Conservation (phyloP, 1,140 invertebrate species). For the Helicoverpa zea region DNA sequence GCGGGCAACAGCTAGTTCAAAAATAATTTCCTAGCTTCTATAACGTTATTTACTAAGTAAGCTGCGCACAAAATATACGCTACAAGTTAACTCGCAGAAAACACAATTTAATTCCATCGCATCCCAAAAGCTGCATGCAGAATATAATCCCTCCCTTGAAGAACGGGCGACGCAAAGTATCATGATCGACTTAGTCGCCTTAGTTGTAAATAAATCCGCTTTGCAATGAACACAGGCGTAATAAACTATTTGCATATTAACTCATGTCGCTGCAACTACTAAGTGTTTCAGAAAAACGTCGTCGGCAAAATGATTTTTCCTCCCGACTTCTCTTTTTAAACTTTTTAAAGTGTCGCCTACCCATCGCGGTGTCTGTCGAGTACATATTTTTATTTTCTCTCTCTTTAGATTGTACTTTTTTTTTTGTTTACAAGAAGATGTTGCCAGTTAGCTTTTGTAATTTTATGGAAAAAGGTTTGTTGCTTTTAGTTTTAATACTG, state of each 20-base stretch:
- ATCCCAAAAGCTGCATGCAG: neutral
- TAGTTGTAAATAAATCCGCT: conserved; percentile 42
- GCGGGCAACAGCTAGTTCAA: no score
- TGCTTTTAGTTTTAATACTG: conserved; percentile 5
- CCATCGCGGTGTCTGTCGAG: neutral
- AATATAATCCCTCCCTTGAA: conserved; percentile 8
- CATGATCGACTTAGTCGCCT: conserved; percentile 43
- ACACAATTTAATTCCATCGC: neutral
- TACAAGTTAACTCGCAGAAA: neutral
- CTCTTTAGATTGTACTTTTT: conserved; percentile 6
- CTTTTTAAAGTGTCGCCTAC: conserved; percentile 26
- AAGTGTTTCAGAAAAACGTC: conserved; percentile 47
- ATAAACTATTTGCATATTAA: conserved; percentile 58
- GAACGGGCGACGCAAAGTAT: conserved; percentile 14
- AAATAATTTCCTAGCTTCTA: no score
- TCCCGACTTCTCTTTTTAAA: conserved; percentile 37
- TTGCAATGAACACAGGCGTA: conserved; percentile 50
- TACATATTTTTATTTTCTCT: conserved; percentile 2
- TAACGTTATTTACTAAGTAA: neutral
- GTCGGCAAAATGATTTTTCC: conserved; percentile 44
- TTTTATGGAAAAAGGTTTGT: neutral
- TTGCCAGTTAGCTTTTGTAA: neutral
- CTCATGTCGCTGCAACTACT: conserved; percentile 31
- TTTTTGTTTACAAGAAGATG: conserved; percentile 13
- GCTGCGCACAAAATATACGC: neutral